Conservation (phyloP, 2,797 vertebrate species). For the Danio aesculapii region DNA sequence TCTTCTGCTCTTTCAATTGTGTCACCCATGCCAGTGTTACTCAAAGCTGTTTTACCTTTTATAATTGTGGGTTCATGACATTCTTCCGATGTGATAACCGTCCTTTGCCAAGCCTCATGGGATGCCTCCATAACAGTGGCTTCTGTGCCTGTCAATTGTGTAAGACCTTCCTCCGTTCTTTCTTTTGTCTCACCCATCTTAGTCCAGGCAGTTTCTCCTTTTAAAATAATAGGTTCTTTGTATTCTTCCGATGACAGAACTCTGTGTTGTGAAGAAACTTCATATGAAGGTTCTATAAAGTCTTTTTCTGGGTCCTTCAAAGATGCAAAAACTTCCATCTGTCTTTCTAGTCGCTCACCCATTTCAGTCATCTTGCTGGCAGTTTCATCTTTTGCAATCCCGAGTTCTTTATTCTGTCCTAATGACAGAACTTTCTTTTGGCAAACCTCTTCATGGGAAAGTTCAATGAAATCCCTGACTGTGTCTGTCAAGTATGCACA, state of each 20-base stretch:
- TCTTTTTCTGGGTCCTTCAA: neutral
- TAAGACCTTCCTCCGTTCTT: neutral
- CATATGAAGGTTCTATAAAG: neutral
- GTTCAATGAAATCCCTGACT: neutral
- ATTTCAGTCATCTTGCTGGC: neutral
- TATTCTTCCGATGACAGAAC: neutral
- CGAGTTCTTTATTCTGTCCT: neutral
- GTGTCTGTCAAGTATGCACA: neutral
- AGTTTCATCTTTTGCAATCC: neutral
- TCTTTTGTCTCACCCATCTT: slow-evolving; percentile 8
- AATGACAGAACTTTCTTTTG: slow-evolving; percentile 13
- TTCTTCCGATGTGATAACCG: no score
- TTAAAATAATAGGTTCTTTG: neutral
- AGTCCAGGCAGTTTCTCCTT: neutral
- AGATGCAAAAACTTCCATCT: neutral
- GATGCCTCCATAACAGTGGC: no score
- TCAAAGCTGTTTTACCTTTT: neutral
- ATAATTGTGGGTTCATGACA: no score
- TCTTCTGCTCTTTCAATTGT: neutral
- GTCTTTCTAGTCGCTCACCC: slow-evolving; percentile 14
- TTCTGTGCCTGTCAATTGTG: no score
- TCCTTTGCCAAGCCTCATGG: no score
- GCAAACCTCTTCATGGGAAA: neutral
- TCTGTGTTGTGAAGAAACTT: neutral
- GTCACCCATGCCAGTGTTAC: slow-evolving; percentile 9